Percentiles rank a stretch among this genome's conserved stretches.
Conservation (phyloP, 2,888 invertebrate genomes). For the Sthenelais limicola region DNA sequence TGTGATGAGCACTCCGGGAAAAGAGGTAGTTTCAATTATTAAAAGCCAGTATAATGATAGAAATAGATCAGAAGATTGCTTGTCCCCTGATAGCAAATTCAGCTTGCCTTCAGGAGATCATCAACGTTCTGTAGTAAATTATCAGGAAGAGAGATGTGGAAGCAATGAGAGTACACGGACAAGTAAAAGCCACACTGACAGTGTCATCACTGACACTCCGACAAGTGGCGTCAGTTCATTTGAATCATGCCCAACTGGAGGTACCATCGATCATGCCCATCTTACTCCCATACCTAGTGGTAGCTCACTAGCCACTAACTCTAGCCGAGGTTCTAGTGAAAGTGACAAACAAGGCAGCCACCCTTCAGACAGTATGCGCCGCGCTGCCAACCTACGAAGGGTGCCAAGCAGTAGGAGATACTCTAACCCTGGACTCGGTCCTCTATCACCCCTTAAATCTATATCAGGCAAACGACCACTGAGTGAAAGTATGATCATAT, state of each 20-base stretch:
- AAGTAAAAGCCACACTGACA: constrained; percentile 75
- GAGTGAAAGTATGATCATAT: constrained; percentile 46
- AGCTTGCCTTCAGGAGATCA: background rate
- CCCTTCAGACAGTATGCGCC: constrained; percentile 64
- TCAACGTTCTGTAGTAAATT: background rate
- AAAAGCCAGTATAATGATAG: too few relatives aligned
- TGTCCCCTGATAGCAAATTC: constrained; percentile 1
- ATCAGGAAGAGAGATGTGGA: constrained; percentile 26
- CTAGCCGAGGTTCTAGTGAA: background rate
- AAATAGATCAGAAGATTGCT: too few relatives aligned
- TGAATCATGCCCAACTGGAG: constrained; percentile 77
- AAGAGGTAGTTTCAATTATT: too few relatives aligned
- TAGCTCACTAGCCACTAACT: constrained; percentile 71
- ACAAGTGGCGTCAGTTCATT: constrained; percentile 88
- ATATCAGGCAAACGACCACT: constrained; percentile 23
- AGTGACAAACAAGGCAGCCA: constrained; percentile 65
- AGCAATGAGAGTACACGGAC: constrained; percentile 54
- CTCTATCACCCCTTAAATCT: constrained; percentile 15
- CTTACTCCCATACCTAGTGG: constrained; percentile 92
- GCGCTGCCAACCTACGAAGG: constrained; percentile 63
- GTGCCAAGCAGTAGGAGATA: constrained; percentile 62
- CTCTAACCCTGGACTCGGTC: constrained; percentile 53
- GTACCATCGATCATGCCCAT: constrained; percentile 64
- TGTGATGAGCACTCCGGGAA: too few relatives aligned
- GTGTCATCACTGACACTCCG: constrained; percentile 79